Evolutionary conservation across 2,888 invertebrate genomes (phyloP).

Genomic region (Amphimallon solstitiale): DNA sequence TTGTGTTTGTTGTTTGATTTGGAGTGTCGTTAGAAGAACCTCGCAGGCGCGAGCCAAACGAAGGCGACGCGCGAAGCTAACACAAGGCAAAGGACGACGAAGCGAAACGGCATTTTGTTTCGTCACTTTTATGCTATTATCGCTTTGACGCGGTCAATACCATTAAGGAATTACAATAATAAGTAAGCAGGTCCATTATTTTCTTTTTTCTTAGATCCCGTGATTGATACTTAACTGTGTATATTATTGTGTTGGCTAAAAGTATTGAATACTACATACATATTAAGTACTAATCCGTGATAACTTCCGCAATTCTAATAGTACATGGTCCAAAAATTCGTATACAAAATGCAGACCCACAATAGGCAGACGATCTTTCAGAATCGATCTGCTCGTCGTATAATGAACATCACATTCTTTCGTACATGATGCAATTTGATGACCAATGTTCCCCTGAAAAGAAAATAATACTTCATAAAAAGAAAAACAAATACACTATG

Average conservation of each 20-base stretch:
- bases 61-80: neutral
- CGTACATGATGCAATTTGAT: too few species aligned
- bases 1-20: constrained; percentile 36
- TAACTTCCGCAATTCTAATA: too few species aligned
- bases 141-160: neutral
- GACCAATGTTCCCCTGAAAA: too few species aligned
- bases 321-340: too few species aligned
- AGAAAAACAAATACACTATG: too few species aligned
- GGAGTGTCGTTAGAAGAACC: neutral
- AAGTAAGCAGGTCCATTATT: constrained; percentile 1
- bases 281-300: too few species aligned
- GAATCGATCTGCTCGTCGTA: too few species aligned
- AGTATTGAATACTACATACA: neutral
- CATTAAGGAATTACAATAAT: neutral
- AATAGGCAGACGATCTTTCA: too few species aligned
- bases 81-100: neutral
- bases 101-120: constrained; percentile 9
- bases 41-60: neutral
- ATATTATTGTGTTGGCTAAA: constrained; percentile 5
- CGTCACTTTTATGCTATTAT: constrained; percentile 3
- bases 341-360: too few species aligned
- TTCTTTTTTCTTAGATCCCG: neutral
- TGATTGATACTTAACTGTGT: constrained; percentile 4
- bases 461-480: too few species aligned
- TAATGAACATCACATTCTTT: too few species aligned